phyloP scores from a whole-genome alignment of 2,888 invertebrate genomes.

The Neoaliturus tenellus region DNA sequence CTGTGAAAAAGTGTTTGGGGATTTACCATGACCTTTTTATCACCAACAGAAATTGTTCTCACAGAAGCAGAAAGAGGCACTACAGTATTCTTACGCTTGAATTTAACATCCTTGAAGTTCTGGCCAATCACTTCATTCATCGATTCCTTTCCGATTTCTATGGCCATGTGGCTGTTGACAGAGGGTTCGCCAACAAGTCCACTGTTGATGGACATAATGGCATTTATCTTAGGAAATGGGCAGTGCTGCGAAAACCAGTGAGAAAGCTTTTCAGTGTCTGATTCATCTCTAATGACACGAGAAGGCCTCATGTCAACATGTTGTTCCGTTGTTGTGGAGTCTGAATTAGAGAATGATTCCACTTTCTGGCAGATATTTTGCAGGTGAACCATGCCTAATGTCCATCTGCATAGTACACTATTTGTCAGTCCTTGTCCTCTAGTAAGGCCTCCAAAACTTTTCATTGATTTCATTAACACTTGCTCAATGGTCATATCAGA shows the following conservation, averaged over 20 bases:
- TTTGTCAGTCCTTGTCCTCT: slow-evolving; percentile 60
- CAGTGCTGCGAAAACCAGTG: slow-evolving; percentile 64
- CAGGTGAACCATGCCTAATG: slow-evolving; percentile 58
- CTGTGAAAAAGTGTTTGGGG: slow-evolving; percentile 65
- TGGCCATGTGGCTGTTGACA: slow-evolving; percentile 63
- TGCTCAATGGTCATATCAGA: slow-evolving; percentile 68
- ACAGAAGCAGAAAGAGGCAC: slow-evolving; percentile 55
- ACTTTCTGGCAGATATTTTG: slow-evolving; percentile 60
- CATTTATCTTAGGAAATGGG: slow-evolving; percentile 62
- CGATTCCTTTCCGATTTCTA: slow-evolving; percentile 59
- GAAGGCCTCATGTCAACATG: slow-evolving; percentile 62
- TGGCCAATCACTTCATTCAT: slow-evolving; percentile 61
- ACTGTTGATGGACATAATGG: slow-evolving; percentile 59
- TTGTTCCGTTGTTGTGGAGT: slow-evolving; percentile 59
- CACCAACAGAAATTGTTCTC: slow-evolving; percentile 56
- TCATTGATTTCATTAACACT: slow-evolving; percentile 67
- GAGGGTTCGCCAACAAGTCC: slow-evolving; percentile 61
- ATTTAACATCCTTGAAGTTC: slow-evolving; percentile 45
- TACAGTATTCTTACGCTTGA: slow-evolving; percentile 42
- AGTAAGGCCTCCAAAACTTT: slow-evolving; percentile 62
- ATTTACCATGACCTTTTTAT: slow-evolving; percentile 59
- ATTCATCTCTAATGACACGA: slow-evolving; percentile 63
- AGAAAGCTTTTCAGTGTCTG: slow-evolving; percentile 62
- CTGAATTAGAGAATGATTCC: slow-evolving; percentile 59
- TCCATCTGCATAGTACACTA: slow-evolving; percentile 62